Evolutionary conservation across 2,888 invertebrate species (phyloP).

Genomic region (Nowickia ferox): DNA sequence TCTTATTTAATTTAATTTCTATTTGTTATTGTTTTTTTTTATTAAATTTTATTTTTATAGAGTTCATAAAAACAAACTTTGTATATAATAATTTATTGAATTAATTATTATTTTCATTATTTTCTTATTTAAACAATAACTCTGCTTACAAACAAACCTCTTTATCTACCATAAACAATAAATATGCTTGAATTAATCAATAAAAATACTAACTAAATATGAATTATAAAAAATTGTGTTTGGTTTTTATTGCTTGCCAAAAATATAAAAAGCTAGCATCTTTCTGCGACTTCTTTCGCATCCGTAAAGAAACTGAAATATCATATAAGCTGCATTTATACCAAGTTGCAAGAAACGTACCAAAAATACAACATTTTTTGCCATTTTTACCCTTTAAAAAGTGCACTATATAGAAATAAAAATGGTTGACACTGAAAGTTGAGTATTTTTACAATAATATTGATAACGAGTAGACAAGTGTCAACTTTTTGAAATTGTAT

Average conservation of each 20-base stretch:
- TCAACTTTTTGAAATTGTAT: too few species aligned
- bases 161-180: constrained; percentile 68
- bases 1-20: constrained; percentile 27
- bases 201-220: constrained; percentile 68
- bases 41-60: constrained; percentile 45
- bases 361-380: too few species aligned
- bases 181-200: constrained; percentile 71
- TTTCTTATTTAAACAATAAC: constrained; percentile 56
- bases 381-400: too few species aligned
- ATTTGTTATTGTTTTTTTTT: constrained; percentile 56
- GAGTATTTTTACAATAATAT: too few species aligned
- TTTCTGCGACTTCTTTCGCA: too few species aligned
- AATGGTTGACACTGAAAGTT: too few species aligned
- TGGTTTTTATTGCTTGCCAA: background rate
- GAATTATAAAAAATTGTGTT: constrained; percentile 55
- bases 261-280: too few species aligned
- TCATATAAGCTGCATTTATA: too few species aligned
- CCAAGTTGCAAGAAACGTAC: too few species aligned
- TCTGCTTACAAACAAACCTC: constrained; percentile 64
- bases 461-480: too few species aligned
- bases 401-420: too few species aligned
- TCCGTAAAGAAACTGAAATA: too few species aligned
- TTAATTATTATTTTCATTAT: constrained; percentile 61
- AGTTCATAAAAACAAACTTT: constrained; percentile 56
- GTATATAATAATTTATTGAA: constrained; percentile 72